Evolutionary conservation across 2,113 vertebrate species (phyloP).

Genomic region (Lasiurus cinereus): DNA sequence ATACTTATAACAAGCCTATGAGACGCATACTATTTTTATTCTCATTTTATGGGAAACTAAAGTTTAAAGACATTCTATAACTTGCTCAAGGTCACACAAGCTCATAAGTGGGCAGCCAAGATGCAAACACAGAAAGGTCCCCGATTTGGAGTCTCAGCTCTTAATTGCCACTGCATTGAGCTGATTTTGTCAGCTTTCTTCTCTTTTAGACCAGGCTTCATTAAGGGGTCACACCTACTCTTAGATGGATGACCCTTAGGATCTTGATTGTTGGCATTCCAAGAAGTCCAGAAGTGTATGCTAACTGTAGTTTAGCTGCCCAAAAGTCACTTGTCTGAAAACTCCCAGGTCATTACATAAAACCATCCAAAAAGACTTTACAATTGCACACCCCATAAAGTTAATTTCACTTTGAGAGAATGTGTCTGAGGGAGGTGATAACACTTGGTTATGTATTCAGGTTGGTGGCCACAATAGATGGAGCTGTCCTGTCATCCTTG

Average conservation of each 20-base stretch:
- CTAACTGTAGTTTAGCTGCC: constrained; percentile 21
- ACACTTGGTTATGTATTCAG: background rate
- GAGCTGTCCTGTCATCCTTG: constrained; percentile 26
- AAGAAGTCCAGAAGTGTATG: background rate
- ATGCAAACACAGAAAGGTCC: background rate
- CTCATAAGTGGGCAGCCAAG: background rate
- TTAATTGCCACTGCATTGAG: background rate
- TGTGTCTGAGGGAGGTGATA: constrained; percentile 25
- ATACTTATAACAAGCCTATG: constrained; percentile 44
- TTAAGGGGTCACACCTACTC: background rate
- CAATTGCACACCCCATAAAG: constrained; percentile 1
- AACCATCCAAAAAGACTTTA: constrained; percentile 54
- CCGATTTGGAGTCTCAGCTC: background rate
- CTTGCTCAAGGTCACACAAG: constrained; percentile 11
- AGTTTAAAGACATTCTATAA: constrained; percentile 45
- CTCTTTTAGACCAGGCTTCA: background rate
- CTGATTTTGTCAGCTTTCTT: background rate
- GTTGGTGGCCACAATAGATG: constrained; percentile 13
- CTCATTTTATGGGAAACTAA: constrained; percentile 50
- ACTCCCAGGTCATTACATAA: constrained; percentile 46
- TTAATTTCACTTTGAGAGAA: constrained; percentile 64
- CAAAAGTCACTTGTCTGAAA: constrained; percentile 55
- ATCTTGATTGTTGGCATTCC: background rate
- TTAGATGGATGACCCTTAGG: background rate
- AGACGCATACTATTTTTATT: constrained; percentile 52